A percentile compares a stretch with the other conserved stretches of the same genome.
Evolutionary conservation across 64 coral and sea anemone genomes (phyloP).

Genomic region (Actinia equina): DNA sequence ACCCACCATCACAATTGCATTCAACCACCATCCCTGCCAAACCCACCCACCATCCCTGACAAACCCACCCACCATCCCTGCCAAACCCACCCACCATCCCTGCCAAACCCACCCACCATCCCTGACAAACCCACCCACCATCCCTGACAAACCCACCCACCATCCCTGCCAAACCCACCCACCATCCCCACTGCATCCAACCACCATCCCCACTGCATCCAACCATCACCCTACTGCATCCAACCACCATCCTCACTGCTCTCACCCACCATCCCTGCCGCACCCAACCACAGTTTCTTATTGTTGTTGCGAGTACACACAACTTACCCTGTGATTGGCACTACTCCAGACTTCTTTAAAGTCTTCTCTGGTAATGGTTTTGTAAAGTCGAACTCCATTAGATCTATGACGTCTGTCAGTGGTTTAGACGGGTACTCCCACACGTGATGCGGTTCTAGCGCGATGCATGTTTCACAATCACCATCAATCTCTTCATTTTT

Average conservation of each 20-base stretch:
- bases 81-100: no score
- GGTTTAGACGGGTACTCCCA: conserved; percentile 92
- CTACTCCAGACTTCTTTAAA: conserved; percentile 12
- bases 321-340: conserved; percentile 56
- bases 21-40: no score
- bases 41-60: no score
- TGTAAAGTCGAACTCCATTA: conserved; percentile 81
- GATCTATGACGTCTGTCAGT: conserved; percentile 53
- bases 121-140: no score
- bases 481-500: conserved; percentile 47
- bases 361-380: conserved; percentile 27
- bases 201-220: no score
- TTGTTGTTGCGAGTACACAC: not conserved
- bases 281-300: no score
- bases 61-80: no score
- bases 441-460: conserved; percentile 82
- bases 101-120: not conserved
- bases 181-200: no score
- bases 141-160: not conserved
- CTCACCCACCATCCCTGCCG: no score
- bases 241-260: no score
- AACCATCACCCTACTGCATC: no score
- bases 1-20: no score
- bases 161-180: not conserved
- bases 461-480: conserved; percentile 49